Percentiles rank a stretch among this genome's conserved stretches.
These are phyloP conservation scores for Tetranychus cinnabarinus DNA, from an alignment of 1,140 invertebrate genomes.

Conservation along the genomic window DNA sequence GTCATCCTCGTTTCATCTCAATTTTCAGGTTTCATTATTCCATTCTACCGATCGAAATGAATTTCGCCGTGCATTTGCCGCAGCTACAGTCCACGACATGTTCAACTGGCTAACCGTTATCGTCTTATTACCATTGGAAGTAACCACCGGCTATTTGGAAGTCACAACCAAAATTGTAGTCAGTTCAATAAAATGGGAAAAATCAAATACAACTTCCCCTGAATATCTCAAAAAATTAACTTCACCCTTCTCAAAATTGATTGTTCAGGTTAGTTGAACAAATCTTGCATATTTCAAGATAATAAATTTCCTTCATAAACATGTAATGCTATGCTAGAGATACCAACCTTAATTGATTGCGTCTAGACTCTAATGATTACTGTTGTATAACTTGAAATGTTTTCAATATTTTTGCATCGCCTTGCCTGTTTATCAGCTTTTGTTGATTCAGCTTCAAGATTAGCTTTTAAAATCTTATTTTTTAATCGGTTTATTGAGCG, in stretches of 20 bases:
- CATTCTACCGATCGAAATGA: constrained; percentile 23
- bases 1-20: neutral
- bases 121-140: constrained; percentile 25
- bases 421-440: no score
- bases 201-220: constrained; percentile 13
- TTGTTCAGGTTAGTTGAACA: constrained; percentile 18
- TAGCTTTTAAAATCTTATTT: no score
- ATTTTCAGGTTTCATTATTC: constrained; percentile 25
- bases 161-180: constrained; percentile 21
- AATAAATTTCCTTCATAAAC: no score
- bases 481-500: no score
- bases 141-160: constrained; percentile 21
- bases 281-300: no score
- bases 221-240: constrained; percentile 26
- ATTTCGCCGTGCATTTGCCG: constrained; percentile 30
- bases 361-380: no score
- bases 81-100: constrained; percentile 33
- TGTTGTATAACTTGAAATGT: no score
- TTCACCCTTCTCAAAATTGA: constrained; percentile 25
- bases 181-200: constrained; percentile 13
- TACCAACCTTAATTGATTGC: no score
- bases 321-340: no score
- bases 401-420: no score
- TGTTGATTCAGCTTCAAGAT: no score
- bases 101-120: constrained; percentile 30